These are phyloP conservation scores for Gulo gulo DNA, from an alignment of 2,113 vertebrate species.

Conservation along the genomic window DNA sequence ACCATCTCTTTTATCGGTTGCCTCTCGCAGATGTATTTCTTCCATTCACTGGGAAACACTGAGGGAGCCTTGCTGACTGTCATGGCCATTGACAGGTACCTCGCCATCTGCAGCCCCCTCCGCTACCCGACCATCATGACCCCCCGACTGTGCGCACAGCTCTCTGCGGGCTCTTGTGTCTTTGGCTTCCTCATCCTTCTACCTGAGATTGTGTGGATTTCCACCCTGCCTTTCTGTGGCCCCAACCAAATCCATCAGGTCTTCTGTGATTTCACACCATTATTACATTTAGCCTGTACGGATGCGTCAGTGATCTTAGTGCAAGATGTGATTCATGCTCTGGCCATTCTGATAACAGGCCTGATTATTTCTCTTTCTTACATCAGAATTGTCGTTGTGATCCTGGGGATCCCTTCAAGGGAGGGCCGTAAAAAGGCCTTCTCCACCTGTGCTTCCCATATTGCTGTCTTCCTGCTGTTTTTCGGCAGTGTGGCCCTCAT, in stretches of 20 bases:
- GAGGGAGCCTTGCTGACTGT: constrained; percentile 3
- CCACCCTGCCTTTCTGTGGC: constrained; percentile 63
- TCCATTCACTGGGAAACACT: constrained; percentile 21
- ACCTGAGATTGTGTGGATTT: constrained; percentile 48
- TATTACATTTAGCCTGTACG: constrained; percentile 68
- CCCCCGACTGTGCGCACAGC: neutral
- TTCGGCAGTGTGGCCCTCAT: constrained; percentile 40
- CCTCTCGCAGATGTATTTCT: constrained; percentile 49
- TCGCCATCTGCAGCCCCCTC: constrained; percentile 67
- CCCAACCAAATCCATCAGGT: constrained; percentile 57
- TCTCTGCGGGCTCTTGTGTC: constrained; percentile 58
- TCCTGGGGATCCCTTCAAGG: constrained; percentile 54
- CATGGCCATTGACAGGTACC: constrained; percentile 51
- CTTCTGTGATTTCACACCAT: constrained; percentile 63
- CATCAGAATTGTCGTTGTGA: constrained; percentile 40
- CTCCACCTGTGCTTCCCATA: constrained; percentile 67
- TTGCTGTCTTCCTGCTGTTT: neutral
- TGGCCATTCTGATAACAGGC: constrained; percentile 55
- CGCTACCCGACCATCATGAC: constrained; percentile 59
- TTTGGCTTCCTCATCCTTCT: constrained; percentile 62
- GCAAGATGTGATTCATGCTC: constrained; percentile 44
- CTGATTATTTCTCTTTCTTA: constrained; percentile 63
- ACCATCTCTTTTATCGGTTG: constrained; percentile 26
- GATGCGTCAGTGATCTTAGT: constrained; percentile 18
- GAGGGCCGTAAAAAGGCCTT: constrained; percentile 62